These are phyloP conservation scores for Teleogryllus occipitalis DNA, from an alignment of 1,140 invertebrate species.

Conservation along the genomic window DNA sequence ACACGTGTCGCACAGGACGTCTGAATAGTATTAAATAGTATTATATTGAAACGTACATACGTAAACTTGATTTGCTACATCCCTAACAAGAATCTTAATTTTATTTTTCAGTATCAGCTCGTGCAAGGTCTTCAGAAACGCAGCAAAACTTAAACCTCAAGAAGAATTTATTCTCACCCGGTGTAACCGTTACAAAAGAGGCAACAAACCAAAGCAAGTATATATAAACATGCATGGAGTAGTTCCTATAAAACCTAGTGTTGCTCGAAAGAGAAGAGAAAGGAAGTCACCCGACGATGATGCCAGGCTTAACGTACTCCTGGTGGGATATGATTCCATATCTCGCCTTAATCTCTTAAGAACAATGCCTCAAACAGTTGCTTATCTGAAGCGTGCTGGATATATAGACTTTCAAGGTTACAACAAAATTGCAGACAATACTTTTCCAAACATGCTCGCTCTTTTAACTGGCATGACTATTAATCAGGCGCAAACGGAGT, in stretches of 20 bases:
- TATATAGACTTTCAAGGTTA: conserved; percentile 15
- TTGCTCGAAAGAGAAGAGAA: neutral
- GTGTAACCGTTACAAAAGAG: conserved; percentile 30
- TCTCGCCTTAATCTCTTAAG: conserved; percentile 66
- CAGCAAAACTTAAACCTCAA: conserved; percentile 32
- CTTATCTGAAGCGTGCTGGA: neutral
- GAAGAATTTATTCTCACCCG: conserved; percentile 38
- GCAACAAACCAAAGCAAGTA: conserved; percentile 31
- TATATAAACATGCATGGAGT: conserved; percentile 39
- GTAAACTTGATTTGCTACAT: too few species aligned
- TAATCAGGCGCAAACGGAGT: conserved; percentile 20
- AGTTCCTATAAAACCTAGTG: conserved; percentile 25
- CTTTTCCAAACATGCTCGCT: conserved; percentile 70
- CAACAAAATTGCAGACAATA: conserved; percentile 15
- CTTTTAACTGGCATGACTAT: conserved; percentile 53
- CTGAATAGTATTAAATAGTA: too few species aligned
- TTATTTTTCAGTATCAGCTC: conserved; percentile 22
- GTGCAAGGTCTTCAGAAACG: conserved; percentile 38
- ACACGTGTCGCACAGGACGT: too few species aligned
- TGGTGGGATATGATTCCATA: conserved; percentile 74
- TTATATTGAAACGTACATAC: too few species aligned
- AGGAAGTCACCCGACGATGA: neutral
- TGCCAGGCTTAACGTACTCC: conserved; percentile 49
- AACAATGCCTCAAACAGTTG: conserved; percentile 9
- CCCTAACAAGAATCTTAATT: too few species aligned